These are phyloP conservation scores for Zelostemma sp. DNA, from an alignment of 1,140 invertebrate genomes.

Conservation along the genomic window DNA sequence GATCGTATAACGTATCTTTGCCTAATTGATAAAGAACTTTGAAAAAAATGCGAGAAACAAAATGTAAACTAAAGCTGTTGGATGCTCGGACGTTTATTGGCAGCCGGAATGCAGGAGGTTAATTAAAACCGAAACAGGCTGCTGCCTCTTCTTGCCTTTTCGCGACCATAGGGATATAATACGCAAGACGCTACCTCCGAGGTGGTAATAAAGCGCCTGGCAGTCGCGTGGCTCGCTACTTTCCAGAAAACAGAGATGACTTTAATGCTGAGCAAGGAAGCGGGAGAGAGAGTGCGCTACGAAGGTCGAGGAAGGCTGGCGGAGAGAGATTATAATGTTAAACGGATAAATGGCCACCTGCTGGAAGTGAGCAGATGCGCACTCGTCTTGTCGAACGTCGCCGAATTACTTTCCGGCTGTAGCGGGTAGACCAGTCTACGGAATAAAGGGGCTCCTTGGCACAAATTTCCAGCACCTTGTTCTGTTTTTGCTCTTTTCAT, in stretches of 20 bases:
- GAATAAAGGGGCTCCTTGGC: constrained; percentile 7
- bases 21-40: too few relatives aligned
- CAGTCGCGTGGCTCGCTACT: constrained; percentile 51
- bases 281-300: constrained; percentile 21
- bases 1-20: too few relatives aligned
- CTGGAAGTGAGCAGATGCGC: constrained; percentile 57
- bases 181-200: constrained; percentile 11
- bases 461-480: neutral
- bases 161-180: neutral
- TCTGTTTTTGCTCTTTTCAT: neutral
- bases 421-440: constrained; percentile 37
- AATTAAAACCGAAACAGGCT: constrained; percentile 12
- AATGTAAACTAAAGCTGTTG: neutral
- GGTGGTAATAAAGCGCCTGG: constrained; percentile 49
- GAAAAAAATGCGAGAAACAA: neutral
- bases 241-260: constrained; percentile 3
- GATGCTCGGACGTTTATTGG: neutral
- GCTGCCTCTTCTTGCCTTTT: neutral
- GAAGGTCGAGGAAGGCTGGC: constrained; percentile 13
- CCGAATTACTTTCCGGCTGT: constrained; percentile 55
- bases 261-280: constrained; percentile 19
- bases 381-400: constrained; percentile 51
- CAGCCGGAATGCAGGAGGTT: neutral
- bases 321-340: constrained; percentile 25
- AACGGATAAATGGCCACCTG: constrained; percentile 59